phyloP scores from a whole-genome alignment of 1,140 invertebrate species.

The Archivesica marissinica region DNA sequence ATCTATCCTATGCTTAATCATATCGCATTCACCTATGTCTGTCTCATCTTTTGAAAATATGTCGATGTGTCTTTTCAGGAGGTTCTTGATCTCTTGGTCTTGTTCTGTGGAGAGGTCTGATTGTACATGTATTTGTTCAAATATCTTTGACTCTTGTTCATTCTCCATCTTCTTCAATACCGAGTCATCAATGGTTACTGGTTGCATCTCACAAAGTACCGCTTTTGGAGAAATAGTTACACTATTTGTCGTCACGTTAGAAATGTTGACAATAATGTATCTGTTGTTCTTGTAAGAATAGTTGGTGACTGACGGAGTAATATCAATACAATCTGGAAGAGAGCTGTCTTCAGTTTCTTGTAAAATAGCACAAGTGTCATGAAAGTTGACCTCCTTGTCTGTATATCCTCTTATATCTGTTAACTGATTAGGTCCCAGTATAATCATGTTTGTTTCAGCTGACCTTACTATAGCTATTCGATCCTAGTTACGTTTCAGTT shows the following conservation, averaged over 20 bases:
- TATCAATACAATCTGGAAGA: constrained; percentile 48
- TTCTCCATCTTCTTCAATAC: not conserved
- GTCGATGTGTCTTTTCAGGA: constrained; percentile 8
- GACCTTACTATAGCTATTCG: constrained; percentile 36
- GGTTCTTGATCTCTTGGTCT: not conserved
- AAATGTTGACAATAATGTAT: constrained; percentile 34
- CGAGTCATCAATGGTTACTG: constrained; percentile 41
- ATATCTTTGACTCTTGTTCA: not conserved
- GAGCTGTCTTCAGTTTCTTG: constrained; percentile 36
- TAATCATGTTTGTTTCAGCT: constrained; percentile 21
- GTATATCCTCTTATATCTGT: constrained; percentile 15
- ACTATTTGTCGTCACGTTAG: constrained; percentile 53
- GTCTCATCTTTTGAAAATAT: constrained; percentile 52
- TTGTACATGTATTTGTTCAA: not conserved
- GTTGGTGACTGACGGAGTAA: constrained; percentile 42
- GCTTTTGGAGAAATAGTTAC: constrained; percentile 57
- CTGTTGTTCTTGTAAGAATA: constrained; percentile 40
- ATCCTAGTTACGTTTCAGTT: constrained; percentile 28
- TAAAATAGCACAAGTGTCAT: constrained; percentile 53
- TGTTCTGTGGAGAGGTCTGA: not conserved
- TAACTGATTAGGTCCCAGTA: constrained; percentile 45
- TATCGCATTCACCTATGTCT: constrained; percentile 45
- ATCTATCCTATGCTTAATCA: constrained; percentile 53
- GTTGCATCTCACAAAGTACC: constrained; percentile 63
- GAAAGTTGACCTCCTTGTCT: constrained; percentile 53